phyloP scores from a whole-genome alignment of 2,888 invertebrate genomes.

The Yponomeuta cagnagella region DNA sequence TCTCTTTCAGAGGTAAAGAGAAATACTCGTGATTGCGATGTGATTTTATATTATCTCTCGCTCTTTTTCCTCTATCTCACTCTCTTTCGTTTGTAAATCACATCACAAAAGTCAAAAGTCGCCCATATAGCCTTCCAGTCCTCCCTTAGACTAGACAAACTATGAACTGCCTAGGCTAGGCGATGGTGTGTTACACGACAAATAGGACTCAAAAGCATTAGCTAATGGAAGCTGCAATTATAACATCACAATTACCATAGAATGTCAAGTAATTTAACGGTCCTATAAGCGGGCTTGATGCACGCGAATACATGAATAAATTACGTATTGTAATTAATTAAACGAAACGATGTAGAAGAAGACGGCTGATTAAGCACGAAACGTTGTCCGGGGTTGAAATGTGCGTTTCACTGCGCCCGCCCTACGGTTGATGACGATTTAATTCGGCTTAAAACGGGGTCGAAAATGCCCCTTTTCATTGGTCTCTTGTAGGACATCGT shows the following conservation, averaged over 20 bases:
- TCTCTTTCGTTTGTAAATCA: no score
- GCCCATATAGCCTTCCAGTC: no score
- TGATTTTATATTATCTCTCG: no score
- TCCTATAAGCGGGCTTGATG: not conserved
- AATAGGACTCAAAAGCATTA: not conserved
- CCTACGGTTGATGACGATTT: not conserved
- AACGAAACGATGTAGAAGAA: not conserved
- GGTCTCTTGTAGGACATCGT: not conserved
- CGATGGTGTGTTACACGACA: not conserved
- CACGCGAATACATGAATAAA: not conserved
- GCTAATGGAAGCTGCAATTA: not conserved
- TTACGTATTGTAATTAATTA: not conserved
- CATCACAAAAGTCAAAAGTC: no score
- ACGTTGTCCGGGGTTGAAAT: not conserved
- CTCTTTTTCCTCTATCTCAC: no score
- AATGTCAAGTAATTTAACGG: not conserved
- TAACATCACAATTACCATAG: not conserved
- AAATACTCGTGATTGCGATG: no score
- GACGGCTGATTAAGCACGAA: constrained; percentile 11
- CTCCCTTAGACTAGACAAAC: no score
- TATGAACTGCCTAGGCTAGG: no score
- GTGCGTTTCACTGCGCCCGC: not conserved
- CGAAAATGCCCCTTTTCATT: not conserved
- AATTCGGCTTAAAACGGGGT: not conserved
- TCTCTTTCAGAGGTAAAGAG: no score